Base-by-base conservation (phyloP, 1,140 invertebrate species). In the Brachionus plicatilis region DNA sequence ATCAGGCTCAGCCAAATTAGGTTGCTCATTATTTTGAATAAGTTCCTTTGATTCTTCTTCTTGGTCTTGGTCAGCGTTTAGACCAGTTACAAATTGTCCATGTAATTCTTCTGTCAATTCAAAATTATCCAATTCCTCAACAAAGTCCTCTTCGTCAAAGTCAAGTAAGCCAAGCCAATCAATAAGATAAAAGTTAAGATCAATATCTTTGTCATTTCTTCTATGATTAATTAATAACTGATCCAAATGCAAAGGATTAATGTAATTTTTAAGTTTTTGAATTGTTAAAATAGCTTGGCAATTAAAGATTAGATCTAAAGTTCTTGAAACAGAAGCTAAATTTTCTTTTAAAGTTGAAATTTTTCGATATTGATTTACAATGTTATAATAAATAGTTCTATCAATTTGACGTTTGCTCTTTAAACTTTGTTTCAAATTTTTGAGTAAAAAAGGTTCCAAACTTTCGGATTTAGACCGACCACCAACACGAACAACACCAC, bases 401-500 rank as follows among this genome's bases (percentile, higher is more conserved):
- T 50, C 27, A 29, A 45, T 75, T 75, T 45, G 4, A 20, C 70
- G 70, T 17, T 17, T 11, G 3, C 9, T 20, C 45, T 17, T 83
- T 43, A n/a, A 12, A 9, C 7, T 56, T 27, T 2, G 0, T 45
- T 70, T 45, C 11, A 83, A 14, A 14, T 37, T 70, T 27, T 7
- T 47, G 4, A 82, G 14, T 11, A 47, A 37, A 47, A 45, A 83
- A 9, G 8, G 17, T 11, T 83, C 29, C 8, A 83, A 37, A 43
- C 6, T 20, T 68, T 12, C 8, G 8, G 37, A 41, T 37, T 47
- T 50, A 17, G 5, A 45, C n/a, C 65, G 33, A 45, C 43, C 43
- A n/a, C 82, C 82, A 12, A 83, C 43, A 6, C 82, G 33, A 3
- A 83, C 37, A 72, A 83, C 27, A 12, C 82, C 82, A 17, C 14